Evolutionary conservation across 2,888 invertebrate species (phyloP).

Genomic region (Eupithecia insigniata): DNA sequence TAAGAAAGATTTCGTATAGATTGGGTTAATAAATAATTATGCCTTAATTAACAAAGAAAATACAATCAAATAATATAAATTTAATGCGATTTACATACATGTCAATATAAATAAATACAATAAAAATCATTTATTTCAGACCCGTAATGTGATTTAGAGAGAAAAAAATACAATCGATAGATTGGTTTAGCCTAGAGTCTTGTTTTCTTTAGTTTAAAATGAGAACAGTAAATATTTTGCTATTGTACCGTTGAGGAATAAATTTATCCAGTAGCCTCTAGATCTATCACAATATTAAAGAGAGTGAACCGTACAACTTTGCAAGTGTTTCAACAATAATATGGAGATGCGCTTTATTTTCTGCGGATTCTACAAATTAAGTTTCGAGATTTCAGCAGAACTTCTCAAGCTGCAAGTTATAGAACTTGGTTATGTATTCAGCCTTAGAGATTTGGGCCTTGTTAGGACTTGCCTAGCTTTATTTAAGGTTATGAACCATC

Average conservation of each 20-base stretch:
- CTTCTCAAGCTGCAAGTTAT: constrained; percentile 31
- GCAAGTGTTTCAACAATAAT: constrained; percentile 35
- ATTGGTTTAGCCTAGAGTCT: too few relatives aligned
- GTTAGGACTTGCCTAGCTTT: not conserved
- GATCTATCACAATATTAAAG: constrained; percentile 29
- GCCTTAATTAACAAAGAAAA: too few relatives aligned
- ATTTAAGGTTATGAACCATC: not conserved
- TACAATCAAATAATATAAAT: too few relatives aligned
- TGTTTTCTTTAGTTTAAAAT: not conserved
- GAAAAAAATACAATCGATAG: too few relatives aligned
- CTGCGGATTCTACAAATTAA: constrained; percentile 36
- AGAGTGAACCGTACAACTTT: constrained; percentile 30
- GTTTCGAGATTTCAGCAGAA: constrained; percentile 33
- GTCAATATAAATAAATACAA: too few relatives aligned
- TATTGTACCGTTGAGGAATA: constrained; percentile 1
- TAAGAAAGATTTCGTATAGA: not conserved
- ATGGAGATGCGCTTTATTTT: constrained; percentile 33
- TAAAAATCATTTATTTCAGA: too few relatives aligned
- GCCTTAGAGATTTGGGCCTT: constrained; percentile 16
- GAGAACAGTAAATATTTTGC: not conserved
- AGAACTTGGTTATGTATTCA: constrained; percentile 30
- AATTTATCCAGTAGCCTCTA: constrained; percentile 11
- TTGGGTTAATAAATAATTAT: too few relatives aligned
- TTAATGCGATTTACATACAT: too few relatives aligned
- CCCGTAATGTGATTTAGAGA: too few relatives aligned